phyloP scores from a whole-genome alignment of 2,113 vertebrate genomes.

The Danio rerio region GRCz12tu NC_133189.1:39166501-39167000 shows the following conservation, averaged over 20 bases:
- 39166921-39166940: slow-evolving; percentile 44
- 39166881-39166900: slow-evolving; percentile 56
- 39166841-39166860: slow-evolving; percentile 56
- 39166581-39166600: background rate
- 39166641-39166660: no score
- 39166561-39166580: slow-evolving; percentile 38
- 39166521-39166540: slow-evolving; percentile 10
- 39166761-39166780: background rate
- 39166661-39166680: background rate
- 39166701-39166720: slow-evolving; percentile 30
- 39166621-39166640: background rate
- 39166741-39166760: slow-evolving; percentile 61
- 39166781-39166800: no score
- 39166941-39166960: slow-evolving; percentile 24
- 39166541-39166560: slow-evolving; percentile 31
- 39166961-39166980: slow-evolving; percentile 53
- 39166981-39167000: slow-evolving; percentile 37
- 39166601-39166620: no score
- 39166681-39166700: slow-evolving; percentile 27
- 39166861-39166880: slow-evolving; percentile 54
- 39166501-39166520: slow-evolving; percentile 56
- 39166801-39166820: no score
- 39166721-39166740: slow-evolving; percentile 63
- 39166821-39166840: slow-evolving; percentile 46
- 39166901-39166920: background rate